These are phyloP conservation scores for Geodia barretti DNA, from an alignment of 37 sponge, comb jelly and placozoan genomes.

Conservation along the genomic window DNA sequence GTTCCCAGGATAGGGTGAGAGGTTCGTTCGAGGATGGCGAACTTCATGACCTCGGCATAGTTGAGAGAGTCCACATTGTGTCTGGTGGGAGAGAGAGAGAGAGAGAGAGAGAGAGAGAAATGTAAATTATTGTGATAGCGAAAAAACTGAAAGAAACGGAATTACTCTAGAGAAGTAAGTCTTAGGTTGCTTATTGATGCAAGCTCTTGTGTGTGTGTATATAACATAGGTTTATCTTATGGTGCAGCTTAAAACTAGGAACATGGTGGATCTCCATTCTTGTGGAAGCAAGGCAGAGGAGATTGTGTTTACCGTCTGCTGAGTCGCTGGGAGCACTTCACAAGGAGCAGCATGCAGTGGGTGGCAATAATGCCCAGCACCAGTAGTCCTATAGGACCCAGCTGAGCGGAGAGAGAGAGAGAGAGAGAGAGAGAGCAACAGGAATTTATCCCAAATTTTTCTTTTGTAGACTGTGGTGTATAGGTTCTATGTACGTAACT, in stretches of 20 bases:
- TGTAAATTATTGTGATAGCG: not conserved
- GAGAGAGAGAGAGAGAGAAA: too few relatives aligned
- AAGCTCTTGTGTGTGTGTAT: not conserved
- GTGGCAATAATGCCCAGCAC: conserved; percentile 53
- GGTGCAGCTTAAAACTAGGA: not conserved
- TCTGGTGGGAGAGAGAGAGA: conserved; percentile 28
- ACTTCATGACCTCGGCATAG: conserved; percentile 76
- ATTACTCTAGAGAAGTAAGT: too few relatives aligned
- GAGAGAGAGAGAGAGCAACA: not conserved
- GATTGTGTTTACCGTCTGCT: conserved; percentile 32
- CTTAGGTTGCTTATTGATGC: too few relatives aligned
- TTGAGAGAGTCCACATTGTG: conserved; percentile 41
- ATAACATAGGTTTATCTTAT: not conserved
- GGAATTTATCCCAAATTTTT: not conserved
- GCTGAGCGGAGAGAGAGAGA: conserved; percentile 4
- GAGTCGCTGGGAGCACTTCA: conserved; percentile 37
- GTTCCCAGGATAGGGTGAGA: not conserved
- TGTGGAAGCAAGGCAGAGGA: too few relatives aligned
- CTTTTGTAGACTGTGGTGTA: too few relatives aligned
- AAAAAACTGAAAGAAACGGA: too few relatives aligned
- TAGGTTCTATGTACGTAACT: too few relatives aligned
- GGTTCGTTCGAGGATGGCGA: conserved; percentile 48
- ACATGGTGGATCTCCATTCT: too few relatives aligned
- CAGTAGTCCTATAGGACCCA: conserved; percentile 31
- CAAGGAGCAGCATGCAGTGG: conserved; percentile 74